Percentiles rank a stretch among this genome's conserved stretches.
Conservation (phyloP, 2,888 invertebrate genomes). For the Endotricha flammealis region DNA sequence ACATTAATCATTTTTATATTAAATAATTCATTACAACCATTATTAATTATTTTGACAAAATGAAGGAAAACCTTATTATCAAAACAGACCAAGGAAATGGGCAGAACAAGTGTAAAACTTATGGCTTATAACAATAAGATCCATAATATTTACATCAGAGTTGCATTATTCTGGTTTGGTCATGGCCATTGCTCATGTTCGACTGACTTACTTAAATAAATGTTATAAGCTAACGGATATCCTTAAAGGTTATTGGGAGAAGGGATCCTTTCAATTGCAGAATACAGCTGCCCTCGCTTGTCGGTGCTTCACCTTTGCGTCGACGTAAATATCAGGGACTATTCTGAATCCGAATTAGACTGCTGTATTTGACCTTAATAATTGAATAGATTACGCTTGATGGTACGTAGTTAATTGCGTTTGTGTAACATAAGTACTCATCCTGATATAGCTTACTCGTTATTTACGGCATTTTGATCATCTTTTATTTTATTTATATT, state of each 20-base stretch:
- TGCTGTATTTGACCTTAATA: slow-evolving; percentile 33
- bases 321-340: slow-evolving; percentile 43
- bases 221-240: slow-evolving; percentile 20
- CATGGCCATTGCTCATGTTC: slow-evolving; percentile 12
- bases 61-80: no score
- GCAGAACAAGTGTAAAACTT: not conserved
- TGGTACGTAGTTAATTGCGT: slow-evolving; percentile 15
- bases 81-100: no score
- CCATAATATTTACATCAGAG: not conserved
- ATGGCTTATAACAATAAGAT: not conserved
- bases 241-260: slow-evolving; percentile 32
- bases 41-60: no score
- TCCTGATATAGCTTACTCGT: slow-evolving; percentile 15
- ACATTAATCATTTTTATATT: no score
- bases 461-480: slow-evolving; percentile 19
- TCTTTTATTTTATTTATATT: slow-evolving; percentile 23
- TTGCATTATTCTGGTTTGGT: slow-evolving; percentile 3
- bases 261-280: slow-evolving; percentile 29
- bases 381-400: slow-evolving; percentile 16
- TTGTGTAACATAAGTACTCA: slow-evolving; percentile 9
- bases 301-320: slow-evolving; percentile 31
- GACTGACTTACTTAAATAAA: slow-evolving; percentile 8
- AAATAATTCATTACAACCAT: no score
- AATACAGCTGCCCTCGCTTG: slow-evolving; percentile 20
- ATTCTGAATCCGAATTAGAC: slow-evolving; percentile 33